Base-by-base conservation (phyloP, 2,797 vertebrate species). In the Halcyon chelicuti region DNA sequence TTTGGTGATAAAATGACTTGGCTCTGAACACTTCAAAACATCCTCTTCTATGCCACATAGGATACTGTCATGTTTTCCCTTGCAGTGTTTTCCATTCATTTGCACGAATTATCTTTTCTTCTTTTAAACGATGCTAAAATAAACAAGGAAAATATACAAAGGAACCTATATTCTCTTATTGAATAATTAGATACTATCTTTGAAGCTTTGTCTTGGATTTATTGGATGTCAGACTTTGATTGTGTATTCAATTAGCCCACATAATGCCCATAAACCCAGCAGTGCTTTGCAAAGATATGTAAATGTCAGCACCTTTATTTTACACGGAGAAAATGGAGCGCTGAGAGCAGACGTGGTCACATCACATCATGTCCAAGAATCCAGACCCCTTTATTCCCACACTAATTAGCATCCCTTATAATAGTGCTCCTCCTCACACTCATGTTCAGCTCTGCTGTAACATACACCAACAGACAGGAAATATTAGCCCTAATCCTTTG, bases 261-360 rank as follows among this genome's bases (percentile, higher is more conserved):
- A 78, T 76, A 86, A 95, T 66, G 88, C 76, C 78, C 76, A 70
- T 60, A 81, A 91, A 96, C 40, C 62, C 67, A 10, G 33, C 63
- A 87, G 55, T 35, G 88, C 88, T 90, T 92, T 51, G 61, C 74
- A 90, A 25, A 73, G 88, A 52, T 23, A 80, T 18, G 75, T n/a
- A 93, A 83, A 96, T 90, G 93, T 81, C 93, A 96, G 92, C 90
- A 97, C 86, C 95, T 96, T 90, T 68, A 78, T 95, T 95, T 67
- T 49, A 40, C 20, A 79, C 7, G 54, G 39, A 84, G 68, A 78
- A 95, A 91, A 94, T 26, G 76, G 37, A 94, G 68, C 1, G 3
- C 66, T 47, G 82, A 89, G 63, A 91, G 84, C 86, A 91, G 90
- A 61, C 5, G 0, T 14, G 70, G 83, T 75, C 90, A 88, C 44